Evolutionary conservation across 2,113 vertebrate genomes (phyloP), one percentile per base, ranked within the genome.

Genomic region (Gopherus evgoodei): DNA sequence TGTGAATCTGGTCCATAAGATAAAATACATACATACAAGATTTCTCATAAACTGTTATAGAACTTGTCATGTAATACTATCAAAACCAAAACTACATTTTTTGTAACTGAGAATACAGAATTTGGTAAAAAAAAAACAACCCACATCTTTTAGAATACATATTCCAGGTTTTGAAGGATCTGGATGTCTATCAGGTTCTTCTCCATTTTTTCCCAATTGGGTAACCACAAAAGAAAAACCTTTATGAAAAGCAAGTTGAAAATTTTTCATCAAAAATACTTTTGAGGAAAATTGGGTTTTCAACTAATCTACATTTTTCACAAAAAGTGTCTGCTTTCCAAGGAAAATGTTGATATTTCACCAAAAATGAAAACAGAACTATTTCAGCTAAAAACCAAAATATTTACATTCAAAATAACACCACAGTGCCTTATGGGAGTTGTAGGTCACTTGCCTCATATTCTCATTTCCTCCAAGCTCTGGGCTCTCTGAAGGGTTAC

Each of bases 11-110:
- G 16, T 25, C 27, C 31, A 50, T 27, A 79, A 50, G 76, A 50
- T 79, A 31, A 49, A 79, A 49, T 17, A 49, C 6, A 8, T 0
- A 0, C 5, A 1, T 62, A 31, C 31, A 72, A 47, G 35, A 72
- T 90, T 89, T 94, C 53, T 85, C 44, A 89, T 7, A n/a, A 87
- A n/a, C 49, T 29, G 5, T 81, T 86, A 0, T 69, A 56, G 54
- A 56, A 56, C 47, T 49, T 49, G 47, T 56, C 24, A 21, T 0
- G 0, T 50, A 62, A 49, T 82, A 49, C 22, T 90, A 11, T 54
- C 27, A 81, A 89, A 85, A 9, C 14, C 89, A 95, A 88, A 80
- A 25, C 54, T 24, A 24, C 54, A 56, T 56, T 56, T 56, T 56
- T 56, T 53, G 24, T n/a, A 42, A 1, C 14, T 79, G 47, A 85